Evolutionary conservation across 2,888 invertebrate species (phyloP), one percentile per base, ranked within the genome.

Genomic region (Morpho deidamia): DNA sequence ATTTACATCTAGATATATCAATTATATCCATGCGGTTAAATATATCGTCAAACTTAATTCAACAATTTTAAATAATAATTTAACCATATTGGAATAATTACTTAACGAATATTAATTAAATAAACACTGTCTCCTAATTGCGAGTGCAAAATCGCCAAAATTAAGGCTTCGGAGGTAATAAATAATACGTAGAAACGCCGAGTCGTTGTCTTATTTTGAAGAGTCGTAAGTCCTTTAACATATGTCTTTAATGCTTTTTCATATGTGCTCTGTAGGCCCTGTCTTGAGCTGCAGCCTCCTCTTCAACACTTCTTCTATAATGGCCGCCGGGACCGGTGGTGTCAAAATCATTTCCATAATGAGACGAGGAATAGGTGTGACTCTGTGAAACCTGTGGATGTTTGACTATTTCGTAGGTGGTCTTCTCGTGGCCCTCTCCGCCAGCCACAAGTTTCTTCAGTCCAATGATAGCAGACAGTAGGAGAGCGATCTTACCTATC

Each of bases 341-440:
- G 44, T 92, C 92, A 47, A 91, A 91, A 60, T 92, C 92, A 64
- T 91, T 91, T 46, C 93, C 93, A 64, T 92, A 93, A 68, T 94
- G 92, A 48, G 92, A 91, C 7, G 93, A 91, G 1, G 95, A 94
- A 71, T 95, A 95, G 7, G 94, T 92, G 71, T 95, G 95, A 66
- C 92, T 93, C 73, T 94, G 94, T 47, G 93, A 93, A 51, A 95
- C 93, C 70, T 95, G 94, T n/a, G 96, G 96, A 79, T 95, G 94
- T 76, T 96, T 96, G 51, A 96, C 94, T 64, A 96, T 95, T 81
- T 96, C 96, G 64, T 95, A 94, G 7, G 95, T 95, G 0, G 95
- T 95, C 78, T 95, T 95, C 69, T 95, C 94, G 56, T 93, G 92
- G 11, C 92, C 92, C 60, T 93, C 94, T 47, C 90, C 90, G 14